Evolutionary conservation across 2,888 invertebrate species (phyloP).

Genomic region (Tipula unca): DNA sequence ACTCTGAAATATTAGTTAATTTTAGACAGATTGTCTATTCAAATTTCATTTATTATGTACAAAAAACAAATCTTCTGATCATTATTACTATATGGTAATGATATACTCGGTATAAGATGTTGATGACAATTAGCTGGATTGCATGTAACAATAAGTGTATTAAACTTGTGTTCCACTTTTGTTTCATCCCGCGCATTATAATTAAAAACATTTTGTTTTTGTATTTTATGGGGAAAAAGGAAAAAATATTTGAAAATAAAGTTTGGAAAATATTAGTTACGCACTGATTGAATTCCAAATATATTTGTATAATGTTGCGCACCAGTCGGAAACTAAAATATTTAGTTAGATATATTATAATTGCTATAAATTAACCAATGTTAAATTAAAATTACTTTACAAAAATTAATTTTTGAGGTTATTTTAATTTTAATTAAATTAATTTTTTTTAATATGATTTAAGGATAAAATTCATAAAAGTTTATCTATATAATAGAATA

Average conservation of each 20-base stretch:
- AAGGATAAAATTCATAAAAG: too few species aligned
- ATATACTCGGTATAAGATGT: neutral
- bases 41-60: neutral
- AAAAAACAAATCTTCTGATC: neutral
- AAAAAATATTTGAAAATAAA: neutral
- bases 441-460: too few species aligned
- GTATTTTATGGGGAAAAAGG: neutral
- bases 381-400: too few species aligned
- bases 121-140: neutral
- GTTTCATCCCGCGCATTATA: neutral
- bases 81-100: neutral
- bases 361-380: too few species aligned
- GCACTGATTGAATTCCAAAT: neutral
- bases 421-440: too few species aligned
- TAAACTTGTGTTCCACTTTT: neutral
- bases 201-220: neutral
- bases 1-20: neutral
- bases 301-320: neutral
- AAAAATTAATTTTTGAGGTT: too few species aligned
- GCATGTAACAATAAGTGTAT: neutral
- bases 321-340: neutral
- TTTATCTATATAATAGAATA: too few species aligned
- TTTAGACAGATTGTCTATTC: conserved; percentile 8
- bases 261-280: neutral
- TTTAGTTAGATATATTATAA: too few species aligned